Evolutionary conservation across 1,140 invertebrate genomes (phyloP).

Genomic region (Saccostrea echinata): DNA sequence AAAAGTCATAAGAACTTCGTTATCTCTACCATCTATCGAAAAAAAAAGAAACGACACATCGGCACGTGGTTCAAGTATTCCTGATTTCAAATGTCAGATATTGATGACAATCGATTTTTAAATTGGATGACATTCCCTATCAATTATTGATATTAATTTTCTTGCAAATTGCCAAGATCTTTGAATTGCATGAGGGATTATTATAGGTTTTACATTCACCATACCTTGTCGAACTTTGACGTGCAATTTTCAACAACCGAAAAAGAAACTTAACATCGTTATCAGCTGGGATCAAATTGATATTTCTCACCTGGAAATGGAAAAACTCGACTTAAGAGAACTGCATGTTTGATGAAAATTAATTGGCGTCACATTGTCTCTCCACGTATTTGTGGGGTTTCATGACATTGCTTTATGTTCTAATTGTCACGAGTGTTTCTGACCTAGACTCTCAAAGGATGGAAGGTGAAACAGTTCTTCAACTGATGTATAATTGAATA

Average conservation of each 20-base stretch:
- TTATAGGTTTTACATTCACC: neutral
- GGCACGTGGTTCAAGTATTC: too few species aligned
- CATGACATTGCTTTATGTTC: too few species aligned
- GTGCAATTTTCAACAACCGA: neutral
- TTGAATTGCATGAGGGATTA: neutral
- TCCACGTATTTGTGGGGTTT: neutral
- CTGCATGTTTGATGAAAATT: neutral
- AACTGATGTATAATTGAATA: neutral
- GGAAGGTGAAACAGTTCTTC: neutral
- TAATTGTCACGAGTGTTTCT: neutral
- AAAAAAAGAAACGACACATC: too few species aligned
- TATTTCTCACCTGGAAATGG: neutral
- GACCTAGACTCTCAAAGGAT: neutral
- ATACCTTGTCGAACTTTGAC: neutral
- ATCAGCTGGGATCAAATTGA: neutral
- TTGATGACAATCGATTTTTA: conserved; percentile 2
- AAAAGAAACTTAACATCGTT: conserved; percentile 8
- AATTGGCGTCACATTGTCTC: neutral
- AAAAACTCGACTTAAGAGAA: neutral
- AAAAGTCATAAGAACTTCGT: too few species aligned
- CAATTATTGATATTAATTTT: neutral
- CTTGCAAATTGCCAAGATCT: neutral
- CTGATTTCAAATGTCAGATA: neutral
- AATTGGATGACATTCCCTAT: conserved; percentile 12
- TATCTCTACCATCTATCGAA: too few species aligned